Percentiles rank a stretch among this genome's conserved stretches.
phyloP scores from a whole-genome alignment of 1,140 invertebrate species.

The Muscidifurax raptorellus region DNA sequence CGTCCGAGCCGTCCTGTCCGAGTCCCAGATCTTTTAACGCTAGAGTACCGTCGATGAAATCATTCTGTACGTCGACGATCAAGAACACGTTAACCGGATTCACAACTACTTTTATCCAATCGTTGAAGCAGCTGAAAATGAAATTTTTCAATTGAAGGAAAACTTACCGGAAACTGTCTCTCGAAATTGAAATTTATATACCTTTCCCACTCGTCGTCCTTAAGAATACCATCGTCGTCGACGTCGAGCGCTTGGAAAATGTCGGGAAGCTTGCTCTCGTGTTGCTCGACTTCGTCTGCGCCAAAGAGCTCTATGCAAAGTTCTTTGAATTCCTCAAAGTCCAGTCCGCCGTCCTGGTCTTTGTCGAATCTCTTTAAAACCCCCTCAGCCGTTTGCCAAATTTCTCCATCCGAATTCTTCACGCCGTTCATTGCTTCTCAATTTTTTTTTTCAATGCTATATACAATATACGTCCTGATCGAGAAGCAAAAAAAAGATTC shows the following conservation, averaged over 20 bases:
- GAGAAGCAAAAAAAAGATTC: too few relatives aligned
- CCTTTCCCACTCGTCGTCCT: slow-evolving; percentile 76
- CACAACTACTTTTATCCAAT: slow-evolving; percentile 62
- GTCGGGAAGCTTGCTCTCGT: slow-evolving; percentile 73
- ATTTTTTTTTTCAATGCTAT: background rate
- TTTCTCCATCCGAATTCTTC: slow-evolving; percentile 45
- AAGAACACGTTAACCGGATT: slow-evolving; percentile 81
- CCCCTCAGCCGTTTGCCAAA: slow-evolving; percentile 49
- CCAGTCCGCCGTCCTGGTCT: slow-evolving; percentile 72
- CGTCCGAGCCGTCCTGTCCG: slow-evolving; percentile 80
- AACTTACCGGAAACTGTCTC: too few relatives aligned
- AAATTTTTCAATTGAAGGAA: too few relatives aligned
- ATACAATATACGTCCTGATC: too few relatives aligned
- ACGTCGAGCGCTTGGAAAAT: slow-evolving; percentile 77
- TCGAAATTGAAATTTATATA: slow-evolving; percentile 48
- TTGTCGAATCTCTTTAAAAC: slow-evolving; percentile 56
- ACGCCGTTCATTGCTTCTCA: background rate
- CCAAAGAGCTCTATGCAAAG: slow-evolving; percentile 78
- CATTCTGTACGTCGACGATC: slow-evolving; percentile 90
- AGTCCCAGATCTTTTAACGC: slow-evolving; percentile 81
- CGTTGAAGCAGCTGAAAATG: slow-evolving; percentile 58
- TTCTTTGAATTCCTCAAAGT: slow-evolving; percentile 77
- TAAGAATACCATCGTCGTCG: slow-evolving; percentile 77
- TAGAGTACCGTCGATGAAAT: slow-evolving; percentile 87
- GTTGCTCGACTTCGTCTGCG: slow-evolving; percentile 75